Percentiles rank a stretch among this genome's conserved stretches.
Evolutionary conservation across 2,888 invertebrate species (phyloP).

Genomic region (Pardosa pseudoannulata): DNA sequence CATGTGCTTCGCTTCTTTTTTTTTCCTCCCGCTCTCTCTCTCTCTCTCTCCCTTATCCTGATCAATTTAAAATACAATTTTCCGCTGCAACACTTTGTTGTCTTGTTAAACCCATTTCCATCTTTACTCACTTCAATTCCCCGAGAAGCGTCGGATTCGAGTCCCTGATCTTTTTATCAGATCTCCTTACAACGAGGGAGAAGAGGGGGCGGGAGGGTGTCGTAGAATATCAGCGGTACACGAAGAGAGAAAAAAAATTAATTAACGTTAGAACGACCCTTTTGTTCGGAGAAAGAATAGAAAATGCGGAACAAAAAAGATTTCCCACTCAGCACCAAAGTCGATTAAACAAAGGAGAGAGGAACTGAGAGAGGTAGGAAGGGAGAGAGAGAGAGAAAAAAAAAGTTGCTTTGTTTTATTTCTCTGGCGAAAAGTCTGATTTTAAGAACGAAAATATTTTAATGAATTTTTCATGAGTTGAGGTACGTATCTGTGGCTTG

Average conservation of each 20-base stretch:
- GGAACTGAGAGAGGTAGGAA: not conserved
- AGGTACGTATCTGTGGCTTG: conserved; percentile 7
- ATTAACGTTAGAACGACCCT: conserved; percentile 17
- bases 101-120: conserved; percentile 7
- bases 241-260: not conserved
- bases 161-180: conserved; percentile 17
- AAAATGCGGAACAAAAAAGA: not conserved
- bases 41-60: not conserved
- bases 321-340: not conserved
- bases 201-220: not conserved
- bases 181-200: not conserved
- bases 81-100: not conserved
- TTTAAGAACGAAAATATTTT: conserved; percentile 17
- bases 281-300: conserved; percentile 4
- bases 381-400: not conserved
- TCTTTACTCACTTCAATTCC: conserved; percentile 12
- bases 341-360: conserved; percentile 11
- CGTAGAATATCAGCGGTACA: not conserved
- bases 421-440: conserved; percentile 11
- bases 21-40: not conserved
- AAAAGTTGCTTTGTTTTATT: conserved; percentile 2
- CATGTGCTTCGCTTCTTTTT: not conserved
- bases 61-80: conserved; percentile 1
- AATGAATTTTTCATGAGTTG: conserved; percentile 19
- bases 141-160: not conserved